Evolutionary conservation across 2,888 invertebrate genomes (phyloP), one percentile per base, ranked within the genome.

Genomic region (Nomada fabriciana): DNA sequence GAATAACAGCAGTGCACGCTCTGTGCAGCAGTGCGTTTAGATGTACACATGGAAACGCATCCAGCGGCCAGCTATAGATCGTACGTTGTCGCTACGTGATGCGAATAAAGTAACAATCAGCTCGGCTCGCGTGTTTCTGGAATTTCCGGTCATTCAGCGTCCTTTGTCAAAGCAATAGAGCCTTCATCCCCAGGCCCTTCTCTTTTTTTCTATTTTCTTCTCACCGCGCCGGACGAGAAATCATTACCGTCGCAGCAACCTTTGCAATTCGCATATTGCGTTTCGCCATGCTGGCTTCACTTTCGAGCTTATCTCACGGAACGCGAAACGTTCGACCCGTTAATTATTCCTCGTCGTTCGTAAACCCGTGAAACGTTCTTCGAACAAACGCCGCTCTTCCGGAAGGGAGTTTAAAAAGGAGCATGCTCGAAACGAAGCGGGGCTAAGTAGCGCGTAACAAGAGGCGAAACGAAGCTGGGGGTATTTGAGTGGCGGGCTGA

Each of bases 101-200:
- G 76, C 72, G 78, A 83, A 80, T 80, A 88, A 86, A 72, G 64
- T 25, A 75, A 88, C 86, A 86, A 88, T 87, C 83, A 77, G 59
- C 74, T 50, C 67, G 47, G 71, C 73, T 84, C 47, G 86, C 84
- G 84, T 86, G 88, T 84, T 82, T 76, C 74, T 82, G 82, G 82
- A 73, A 84, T 86, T 88, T 87, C 87, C 87, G 87, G 86, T 74
- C 76, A 78, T 74, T 65, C 78, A 47, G 29, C 71, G 71, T 74
- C 60, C 87, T 77, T 76, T 67, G 63, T 53, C 42, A 71, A 11
- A 57, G 67, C 36, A 36, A 36, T 7, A n/a, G 52, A 64, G 36
- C 29, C 57, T 67, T 52, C 9, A 5, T 63, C 43, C 42, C n/a
- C 23, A 13, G 0, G 42, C 25, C 18, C 63, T 53, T 53, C 53